These are phyloP conservation scores for Diplogasteroides magnus DNA, from an alignment of 1,140 invertebrate genomes.

Conservation along the genomic window DNA sequence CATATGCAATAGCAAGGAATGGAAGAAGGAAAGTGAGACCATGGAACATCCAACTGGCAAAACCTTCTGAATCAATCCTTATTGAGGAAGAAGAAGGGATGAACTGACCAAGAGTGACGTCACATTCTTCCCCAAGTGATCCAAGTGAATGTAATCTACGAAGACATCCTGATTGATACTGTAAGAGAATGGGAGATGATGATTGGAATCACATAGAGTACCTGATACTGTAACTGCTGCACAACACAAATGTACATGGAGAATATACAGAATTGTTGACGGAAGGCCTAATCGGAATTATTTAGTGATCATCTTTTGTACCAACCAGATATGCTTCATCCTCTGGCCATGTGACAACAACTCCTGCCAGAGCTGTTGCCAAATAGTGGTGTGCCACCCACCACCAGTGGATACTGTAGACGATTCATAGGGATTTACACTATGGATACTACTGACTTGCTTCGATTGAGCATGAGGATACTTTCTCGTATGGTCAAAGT, in stretches of 20 bases:
- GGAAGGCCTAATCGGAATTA: not conserved
- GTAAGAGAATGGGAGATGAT: too few species aligned
- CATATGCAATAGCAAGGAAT: not conserved
- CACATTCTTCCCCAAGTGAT: not conserved
- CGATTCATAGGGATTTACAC: too few species aligned
- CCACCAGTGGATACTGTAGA: conserved; percentile 1
- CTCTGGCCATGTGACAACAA: not conserved
- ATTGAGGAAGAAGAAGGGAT: too few species aligned
- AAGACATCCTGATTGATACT: not conserved
- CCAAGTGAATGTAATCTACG: not conserved
- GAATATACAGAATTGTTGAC: not conserved
- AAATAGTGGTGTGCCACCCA: not conserved
- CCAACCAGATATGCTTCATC: not conserved
- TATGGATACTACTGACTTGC: not conserved
- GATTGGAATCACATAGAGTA: too few species aligned
- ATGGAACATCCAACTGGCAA: not conserved
- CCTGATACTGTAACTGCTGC: not conserved
- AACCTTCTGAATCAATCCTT: not conserved
- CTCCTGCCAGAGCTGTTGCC: not conserved
- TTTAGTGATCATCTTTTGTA: not conserved
- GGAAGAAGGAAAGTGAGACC: not conserved
- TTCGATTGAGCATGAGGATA: not conserved
- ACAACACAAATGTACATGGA: not conserved
- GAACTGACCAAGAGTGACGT: not conserved
- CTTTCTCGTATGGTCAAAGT: conserved; percentile 4